A percentile compares a stretch with the other conserved stretches of the same genome.
phyloP scores from a whole-genome alignment of 1,140 invertebrate genomes.

The Microplitis mediator region DNA sequence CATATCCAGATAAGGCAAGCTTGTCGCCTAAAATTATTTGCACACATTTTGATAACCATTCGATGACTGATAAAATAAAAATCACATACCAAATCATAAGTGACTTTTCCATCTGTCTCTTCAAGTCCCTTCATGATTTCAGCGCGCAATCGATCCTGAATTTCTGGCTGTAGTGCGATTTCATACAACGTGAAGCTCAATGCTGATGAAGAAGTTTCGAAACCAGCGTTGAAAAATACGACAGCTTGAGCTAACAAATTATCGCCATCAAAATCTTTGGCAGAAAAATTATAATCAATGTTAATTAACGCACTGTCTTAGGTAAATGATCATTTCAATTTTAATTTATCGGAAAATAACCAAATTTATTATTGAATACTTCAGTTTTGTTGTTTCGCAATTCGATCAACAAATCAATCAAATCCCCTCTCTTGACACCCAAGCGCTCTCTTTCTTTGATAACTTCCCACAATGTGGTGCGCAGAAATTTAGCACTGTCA shows the following conservation, averaged over 20 bases:
- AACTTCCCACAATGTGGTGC: constrained; percentile 45
- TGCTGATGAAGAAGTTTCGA: constrained; percentile 72
- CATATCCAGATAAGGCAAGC: constrained; percentile 40
- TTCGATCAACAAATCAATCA: constrained; percentile 59
- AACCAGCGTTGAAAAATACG: constrained; percentile 72
- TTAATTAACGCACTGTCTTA: no score
- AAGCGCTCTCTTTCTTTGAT: constrained; percentile 46
- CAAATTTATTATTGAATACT: constrained; percentile 19
- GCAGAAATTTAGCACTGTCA: constrained; percentile 45
- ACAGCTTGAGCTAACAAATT: constrained; percentile 71
- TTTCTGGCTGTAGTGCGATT: constrained; percentile 64
- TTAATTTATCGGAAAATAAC: constrained; percentile 21
- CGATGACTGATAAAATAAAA: not conserved
- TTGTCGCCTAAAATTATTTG: constrained; percentile 15
- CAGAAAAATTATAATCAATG: no score
- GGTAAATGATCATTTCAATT: no score
- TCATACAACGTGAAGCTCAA: constrained; percentile 64
- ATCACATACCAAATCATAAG: constrained; percentile 55
- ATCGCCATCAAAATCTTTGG: constrained; percentile 64
- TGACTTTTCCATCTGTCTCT: constrained; percentile 52
- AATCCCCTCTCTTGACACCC: constrained; percentile 49
- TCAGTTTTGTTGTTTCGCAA: constrained; percentile 39
- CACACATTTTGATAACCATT: no score
- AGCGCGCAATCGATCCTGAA: constrained; percentile 62
- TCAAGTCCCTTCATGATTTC: constrained; percentile 62